Conservation (phyloP, 2,888 invertebrate genomes). For the Parasteatoda lunata region DNA sequence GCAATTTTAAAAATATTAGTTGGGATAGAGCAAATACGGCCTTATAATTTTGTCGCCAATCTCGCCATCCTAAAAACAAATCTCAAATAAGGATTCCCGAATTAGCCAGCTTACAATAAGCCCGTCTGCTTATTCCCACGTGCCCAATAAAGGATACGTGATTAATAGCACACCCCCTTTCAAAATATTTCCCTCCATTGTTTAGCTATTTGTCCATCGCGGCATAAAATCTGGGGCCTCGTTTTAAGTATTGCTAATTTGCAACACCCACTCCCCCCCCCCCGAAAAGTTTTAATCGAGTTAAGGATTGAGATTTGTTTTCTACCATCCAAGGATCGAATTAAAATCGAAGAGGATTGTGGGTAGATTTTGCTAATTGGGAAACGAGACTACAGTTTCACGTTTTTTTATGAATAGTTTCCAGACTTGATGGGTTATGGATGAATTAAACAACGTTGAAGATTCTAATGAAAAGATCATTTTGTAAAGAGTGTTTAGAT, state of each 20-base stretch:
- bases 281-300: constrained; percentile 58
- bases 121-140: constrained; percentile 59
- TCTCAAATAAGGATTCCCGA: background rate
- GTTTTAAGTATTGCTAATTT: background rate
- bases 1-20: background rate
- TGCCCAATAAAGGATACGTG: constrained; percentile 44
- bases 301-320: constrained; percentile 49
- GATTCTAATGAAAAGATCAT: background rate
- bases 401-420: background rate
- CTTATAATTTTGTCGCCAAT: background rate
- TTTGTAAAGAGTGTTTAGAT: constrained; percentile 2
- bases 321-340: constrained; percentile 27
- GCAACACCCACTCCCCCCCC: constrained; percentile 25
- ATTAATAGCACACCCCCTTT: constrained; percentile 32
- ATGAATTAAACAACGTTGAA: too few species aligned
- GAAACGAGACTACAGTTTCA: background rate
- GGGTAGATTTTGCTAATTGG: background rate
- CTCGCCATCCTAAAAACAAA: background rate
- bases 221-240: constrained; percentile 7
- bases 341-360: background rate
- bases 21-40: background rate
- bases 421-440: too few species aligned
- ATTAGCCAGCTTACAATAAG: background rate
- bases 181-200: constrained; percentile 36
- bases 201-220: constrained; percentile 43